A percentile compares a stretch with the other conserved stretches of the same genome.
phyloP scores from a whole-genome alignment of 92 coral and sea anemone species.

The Zoanthus sansibaricus region DNA sequence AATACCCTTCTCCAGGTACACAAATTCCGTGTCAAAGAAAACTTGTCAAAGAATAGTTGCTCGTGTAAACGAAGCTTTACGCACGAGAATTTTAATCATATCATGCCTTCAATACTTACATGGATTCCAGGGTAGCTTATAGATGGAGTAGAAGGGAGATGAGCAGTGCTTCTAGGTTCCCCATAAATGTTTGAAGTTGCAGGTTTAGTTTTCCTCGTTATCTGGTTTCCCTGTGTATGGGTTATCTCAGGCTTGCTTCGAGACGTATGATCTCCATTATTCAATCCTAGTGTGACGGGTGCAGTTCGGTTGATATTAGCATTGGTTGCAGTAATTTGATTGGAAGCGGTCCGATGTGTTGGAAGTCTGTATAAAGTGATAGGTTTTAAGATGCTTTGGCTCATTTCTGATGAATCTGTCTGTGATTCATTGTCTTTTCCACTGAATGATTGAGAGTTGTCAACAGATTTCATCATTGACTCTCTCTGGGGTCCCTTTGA shows the following conservation, averaged over 20 bases:
- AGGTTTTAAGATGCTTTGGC: constrained; percentile 23
- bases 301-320: neutral
- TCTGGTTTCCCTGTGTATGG: neutral
- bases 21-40: no score
- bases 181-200: neutral
- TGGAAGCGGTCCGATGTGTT: neutral
- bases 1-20: no score
- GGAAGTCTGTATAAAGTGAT: neutral
- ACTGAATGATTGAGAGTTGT: neutral
- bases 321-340: neutral
- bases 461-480: neutral
- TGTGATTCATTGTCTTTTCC: neutral
- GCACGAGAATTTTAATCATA: neutral
- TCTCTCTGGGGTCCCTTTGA: neutral
- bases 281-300: neutral
- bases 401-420: constrained; percentile 15
- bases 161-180: neutral
- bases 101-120: neutral
- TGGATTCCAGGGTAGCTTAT: neutral
- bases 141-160: neutral
- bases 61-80: no score
- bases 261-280: neutral
- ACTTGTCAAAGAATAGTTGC: no score
- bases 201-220: neutral
- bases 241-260: neutral